Percentiles rank a stretch among this genome's conserved stretches.
Evolutionary conservation across 2,797 vertebrate genomes (phyloP).

Genomic region (Lophius americanus): DNA sequence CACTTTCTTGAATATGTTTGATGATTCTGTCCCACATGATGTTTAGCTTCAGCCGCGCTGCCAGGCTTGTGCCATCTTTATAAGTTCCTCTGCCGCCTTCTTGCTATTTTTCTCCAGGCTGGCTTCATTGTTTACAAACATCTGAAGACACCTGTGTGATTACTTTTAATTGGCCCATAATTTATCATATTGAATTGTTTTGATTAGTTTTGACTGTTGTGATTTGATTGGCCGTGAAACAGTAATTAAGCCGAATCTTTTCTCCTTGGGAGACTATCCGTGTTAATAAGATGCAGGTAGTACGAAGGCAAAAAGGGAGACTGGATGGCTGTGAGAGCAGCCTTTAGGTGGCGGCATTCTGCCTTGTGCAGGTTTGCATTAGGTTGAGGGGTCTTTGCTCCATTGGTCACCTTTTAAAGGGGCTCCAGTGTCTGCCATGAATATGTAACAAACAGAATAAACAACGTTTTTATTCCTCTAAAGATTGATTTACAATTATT

Average conservation of each 20-base stretch:
- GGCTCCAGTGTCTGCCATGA: constrained; percentile 19
- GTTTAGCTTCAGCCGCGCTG: constrained; percentile 38
- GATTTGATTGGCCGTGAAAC: constrained; percentile 49
- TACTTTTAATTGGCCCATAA: constrained; percentile 39
- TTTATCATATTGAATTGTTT: constrained; percentile 55
- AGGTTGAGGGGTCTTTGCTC: constrained; percentile 48
- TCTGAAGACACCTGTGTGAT: constrained; percentile 28
- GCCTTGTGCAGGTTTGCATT: constrained; percentile 55
- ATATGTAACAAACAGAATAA: constrained; percentile 11
- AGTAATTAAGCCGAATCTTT: constrained; percentile 43
- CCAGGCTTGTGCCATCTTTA: constrained; percentile 20
- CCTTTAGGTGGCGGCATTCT: constrained; percentile 84
- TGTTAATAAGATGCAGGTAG: constrained; percentile 53
- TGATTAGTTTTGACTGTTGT: constrained; percentile 44
- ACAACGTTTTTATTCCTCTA: not conserved
- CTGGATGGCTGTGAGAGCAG: constrained; percentile 55
- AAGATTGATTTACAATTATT: constrained; percentile 4
- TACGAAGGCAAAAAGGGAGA: constrained; percentile 27
- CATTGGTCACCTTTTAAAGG: constrained; percentile 27
- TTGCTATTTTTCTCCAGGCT: constrained; percentile 19
- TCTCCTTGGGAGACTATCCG: constrained; percentile 31
- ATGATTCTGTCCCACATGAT: constrained; percentile 59
- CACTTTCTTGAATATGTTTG: constrained; percentile 52
- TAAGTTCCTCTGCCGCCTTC: constrained; percentile 24
- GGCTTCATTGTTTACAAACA: constrained; percentile 34